Evolutionary conservation across 2,113 vertebrate species (phyloP), one percentile per base, ranked within the genome.

Genomic region (Odobenus rosmarus): DNA sequence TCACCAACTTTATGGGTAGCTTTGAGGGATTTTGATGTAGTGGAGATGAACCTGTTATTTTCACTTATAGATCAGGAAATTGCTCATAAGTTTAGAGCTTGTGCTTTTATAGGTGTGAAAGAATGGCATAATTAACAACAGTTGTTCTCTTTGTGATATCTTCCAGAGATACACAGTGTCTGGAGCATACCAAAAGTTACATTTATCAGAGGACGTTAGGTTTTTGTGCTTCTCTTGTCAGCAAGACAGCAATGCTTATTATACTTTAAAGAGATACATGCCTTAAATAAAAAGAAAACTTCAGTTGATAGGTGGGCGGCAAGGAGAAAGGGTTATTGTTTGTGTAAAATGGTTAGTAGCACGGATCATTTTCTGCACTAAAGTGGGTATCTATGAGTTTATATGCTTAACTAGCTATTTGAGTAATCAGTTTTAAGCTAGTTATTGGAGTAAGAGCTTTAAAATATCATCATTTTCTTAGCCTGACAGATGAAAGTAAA

Each of bases 401-500:
- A 81, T 23, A 1, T 77, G 51, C 31, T 96, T 84, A 83, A 67
- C 71, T 88, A 96, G 64, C 74, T 96, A 31, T 92, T 85, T 85
- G 55, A 95, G 28, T 67, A 91, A 72, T 74, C 42, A 10, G 79
- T 71, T 92, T 96, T 93, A 83, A 93, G 92, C 24, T 79, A 90
- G 28, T 61, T 83, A 84, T 72, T 97, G 93, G 86, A 81, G 53
- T 67, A 85, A 80, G 28, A 94, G 61, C 26, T 74, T 96, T 96
- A 97, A 88, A 93, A 95, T 80, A 39, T 80, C 57, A 72, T 83
- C 15, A 67, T 76, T 96, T 92, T 62, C 69, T 96, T 95, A 90
- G 16, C 53, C 39, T 93, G 49, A 46, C 23, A 82, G 71, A 76
- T 93, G 95, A 84, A 94, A 95, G 61, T 85, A 88, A 93, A 93